phyloP scores from a whole-genome alignment of 2,888 invertebrate genomes.

The Thumatha senex region DNA sequence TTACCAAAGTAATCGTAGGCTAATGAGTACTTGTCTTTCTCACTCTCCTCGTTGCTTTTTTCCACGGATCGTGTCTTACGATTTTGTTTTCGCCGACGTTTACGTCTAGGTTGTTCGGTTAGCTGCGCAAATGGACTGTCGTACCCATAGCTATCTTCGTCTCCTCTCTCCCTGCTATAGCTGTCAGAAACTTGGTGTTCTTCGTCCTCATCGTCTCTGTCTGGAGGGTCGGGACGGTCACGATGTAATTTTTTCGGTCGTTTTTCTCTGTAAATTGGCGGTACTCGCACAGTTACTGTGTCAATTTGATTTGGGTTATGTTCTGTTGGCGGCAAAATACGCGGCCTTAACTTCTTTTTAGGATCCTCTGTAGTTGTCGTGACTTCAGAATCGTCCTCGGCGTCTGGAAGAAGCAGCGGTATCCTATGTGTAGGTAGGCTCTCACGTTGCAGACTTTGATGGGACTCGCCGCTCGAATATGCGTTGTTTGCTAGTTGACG shows the following conservation, averaged over 20 bases:
- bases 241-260: conserved; percentile 73
- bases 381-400: conserved; percentile 59
- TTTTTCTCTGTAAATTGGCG: conserved; percentile 74
- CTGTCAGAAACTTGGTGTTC: conserved; percentile 31
- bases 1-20: conserved; percentile 68
- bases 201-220: conserved; percentile 46
- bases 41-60: conserved; percentile 24
- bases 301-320: conserved; percentile 78
- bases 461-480: conserved; percentile 43
- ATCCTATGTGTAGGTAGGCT: conserved; percentile 48
- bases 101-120: conserved; percentile 56
- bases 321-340: conserved; percentile 76
- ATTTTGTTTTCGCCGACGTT: conserved; percentile 58
- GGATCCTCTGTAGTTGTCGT: conserved; percentile 78
- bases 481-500: conserved; percentile 53
- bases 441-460: conserved; percentile 54
- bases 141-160: conserved; percentile 54
- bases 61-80: conserved; percentile 54
- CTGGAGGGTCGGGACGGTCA: conserved; percentile 58
- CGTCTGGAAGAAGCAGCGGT: conserved; percentile 47
- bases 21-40: conserved; percentile 51
- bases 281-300: conserved; percentile 77
- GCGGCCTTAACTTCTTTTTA: conserved; percentile 61
- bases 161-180: conserved; percentile 23
- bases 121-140: conserved; percentile 49